phyloP scores from a whole-genome alignment of 2,113 vertebrate species.

The Triplophysa rosa region DNA sequence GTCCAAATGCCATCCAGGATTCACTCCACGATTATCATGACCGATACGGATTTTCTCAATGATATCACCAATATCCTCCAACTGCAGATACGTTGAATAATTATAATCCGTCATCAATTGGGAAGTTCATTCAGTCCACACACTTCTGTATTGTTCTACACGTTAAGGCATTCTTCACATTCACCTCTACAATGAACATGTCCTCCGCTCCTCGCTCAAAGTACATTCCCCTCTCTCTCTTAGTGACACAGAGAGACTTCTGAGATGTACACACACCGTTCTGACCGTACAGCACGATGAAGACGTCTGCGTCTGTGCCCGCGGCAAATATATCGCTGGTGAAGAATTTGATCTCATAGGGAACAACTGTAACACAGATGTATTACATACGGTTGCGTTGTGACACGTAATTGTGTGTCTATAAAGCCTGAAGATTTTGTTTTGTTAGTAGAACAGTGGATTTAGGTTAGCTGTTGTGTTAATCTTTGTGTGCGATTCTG shows the following conservation, averaged over 20 bases:
- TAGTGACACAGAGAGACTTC: conserved; percentile 91
- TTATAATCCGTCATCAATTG: not conserved
- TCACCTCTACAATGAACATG: conserved; percentile 94
- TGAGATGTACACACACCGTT: conserved; percentile 83
- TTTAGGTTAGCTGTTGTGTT: too few relatives aligned
- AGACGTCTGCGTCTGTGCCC: conserved; percentile 90
- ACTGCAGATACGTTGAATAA: conserved; percentile 65
- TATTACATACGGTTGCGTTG: not conserved
- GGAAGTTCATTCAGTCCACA: too few relatives aligned
- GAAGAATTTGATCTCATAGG: conserved; percentile 90
- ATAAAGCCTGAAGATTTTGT: too few relatives aligned
- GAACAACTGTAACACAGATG: conserved; percentile 80
- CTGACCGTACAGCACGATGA: conserved; percentile 86
- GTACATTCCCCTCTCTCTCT: conserved; percentile 89
- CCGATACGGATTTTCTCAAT: conserved; percentile 96
- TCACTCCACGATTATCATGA: conserved; percentile 83
- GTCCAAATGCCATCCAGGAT: conserved; percentile 92
- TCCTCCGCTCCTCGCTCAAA: conserved; percentile 90
- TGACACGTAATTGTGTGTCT: too few relatives aligned
- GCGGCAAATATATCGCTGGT: conserved; percentile 91
- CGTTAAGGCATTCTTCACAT: not conserved
- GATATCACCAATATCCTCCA: conserved; percentile 90
- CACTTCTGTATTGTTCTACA: not conserved
- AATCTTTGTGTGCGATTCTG: too few relatives aligned
- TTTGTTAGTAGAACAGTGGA: too few relatives aligned